These are phyloP conservation scores for Eilema depressum DNA, from an alignment of 2,888 invertebrate species.

Conservation along the genomic window DNA sequence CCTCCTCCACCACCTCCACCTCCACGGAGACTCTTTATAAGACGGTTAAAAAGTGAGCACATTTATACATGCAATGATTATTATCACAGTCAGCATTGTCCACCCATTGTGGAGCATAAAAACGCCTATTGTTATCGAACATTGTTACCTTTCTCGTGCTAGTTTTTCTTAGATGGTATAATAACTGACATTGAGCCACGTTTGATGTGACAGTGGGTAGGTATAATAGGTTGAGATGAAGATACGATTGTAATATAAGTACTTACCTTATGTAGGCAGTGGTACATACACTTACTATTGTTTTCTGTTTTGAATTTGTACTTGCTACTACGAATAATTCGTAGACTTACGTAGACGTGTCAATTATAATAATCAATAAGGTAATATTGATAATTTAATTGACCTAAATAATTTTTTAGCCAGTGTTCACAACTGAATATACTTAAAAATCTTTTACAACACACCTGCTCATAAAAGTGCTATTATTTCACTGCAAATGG, in stretches of 20 bases:
- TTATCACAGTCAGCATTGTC: conserved; percentile 29
- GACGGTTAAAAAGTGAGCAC: conserved; percentile 8
- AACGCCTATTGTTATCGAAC: conserved; percentile 23
- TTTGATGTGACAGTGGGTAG: conserved; percentile 1
- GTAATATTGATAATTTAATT: no score
- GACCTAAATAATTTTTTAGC: no score
- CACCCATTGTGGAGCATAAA: conserved; percentile 20
- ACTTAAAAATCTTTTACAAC: no score
- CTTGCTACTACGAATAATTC: no score
- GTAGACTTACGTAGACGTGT: no score
- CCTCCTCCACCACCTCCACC: not conserved
- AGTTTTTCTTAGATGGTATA: conserved; percentile 25
- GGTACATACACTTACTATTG: not conserved
- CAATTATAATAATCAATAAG: no score
- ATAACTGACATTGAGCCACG: conserved; percentile 5
- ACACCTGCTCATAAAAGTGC: no score
- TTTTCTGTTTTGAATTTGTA: not conserved
- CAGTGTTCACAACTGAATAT: no score
- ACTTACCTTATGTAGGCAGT: not conserved
- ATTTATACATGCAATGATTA: conserved; percentile 33
- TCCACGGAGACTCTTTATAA: not conserved
- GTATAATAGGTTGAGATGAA: not conserved
- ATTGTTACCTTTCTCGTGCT: conserved; percentile 27
- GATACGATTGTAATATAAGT: not conserved
- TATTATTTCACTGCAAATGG: no score